Evolutionary conservation across 2,888 invertebrate genomes (phyloP).

Genomic region (Polydrusus tereticollis): DNA sequence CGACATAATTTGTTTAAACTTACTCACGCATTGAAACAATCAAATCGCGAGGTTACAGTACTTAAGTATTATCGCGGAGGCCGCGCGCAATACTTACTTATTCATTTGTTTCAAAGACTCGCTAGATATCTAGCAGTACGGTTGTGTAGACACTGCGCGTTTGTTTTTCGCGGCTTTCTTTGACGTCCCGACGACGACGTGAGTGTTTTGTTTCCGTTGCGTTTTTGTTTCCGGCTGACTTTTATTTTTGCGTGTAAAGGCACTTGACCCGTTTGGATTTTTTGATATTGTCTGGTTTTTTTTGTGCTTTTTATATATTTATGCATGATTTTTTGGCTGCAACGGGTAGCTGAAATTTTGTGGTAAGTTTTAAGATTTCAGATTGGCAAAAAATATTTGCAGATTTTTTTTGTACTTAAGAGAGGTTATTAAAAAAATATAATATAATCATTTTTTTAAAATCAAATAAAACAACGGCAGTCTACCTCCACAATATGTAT

Average conservation of each 20-base stretch:
- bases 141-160: slow-evolving; percentile 34
- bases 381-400: background rate
- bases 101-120: slow-evolving; percentile 45
- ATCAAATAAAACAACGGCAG: too few species aligned
- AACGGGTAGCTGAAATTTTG: slow-evolving; percentile 18
- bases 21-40: slow-evolving; percentile 14
- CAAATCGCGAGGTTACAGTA: slow-evolving; percentile 24
- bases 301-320: background rate
- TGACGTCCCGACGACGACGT: slow-evolving; percentile 39
- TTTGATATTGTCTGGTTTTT: background rate
- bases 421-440: background rate
- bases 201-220: slow-evolving; percentile 38
- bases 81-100: slow-evolving; percentile 43
- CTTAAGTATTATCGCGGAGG: slow-evolving; percentile 40
- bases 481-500: too few species aligned
- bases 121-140: slow-evolving; percentile 43
- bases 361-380: slow-evolving; percentile 1
- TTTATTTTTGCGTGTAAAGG: slow-evolving; percentile 2
- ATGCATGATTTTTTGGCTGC: slow-evolving; percentile 5
- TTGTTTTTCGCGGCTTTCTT: slow-evolving; percentile 26
- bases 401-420: background rate
- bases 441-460: too few species aligned
- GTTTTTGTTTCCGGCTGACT: slow-evolving; percentile 32
- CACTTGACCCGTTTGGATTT: slow-evolving; percentile 10
- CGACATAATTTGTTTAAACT: slow-evolving; percentile 5